Evolutionary conservation across 2,888 invertebrate species (phyloP), one percentile per base, ranked within the genome.

Genomic region (Germaria angustata): DNA sequence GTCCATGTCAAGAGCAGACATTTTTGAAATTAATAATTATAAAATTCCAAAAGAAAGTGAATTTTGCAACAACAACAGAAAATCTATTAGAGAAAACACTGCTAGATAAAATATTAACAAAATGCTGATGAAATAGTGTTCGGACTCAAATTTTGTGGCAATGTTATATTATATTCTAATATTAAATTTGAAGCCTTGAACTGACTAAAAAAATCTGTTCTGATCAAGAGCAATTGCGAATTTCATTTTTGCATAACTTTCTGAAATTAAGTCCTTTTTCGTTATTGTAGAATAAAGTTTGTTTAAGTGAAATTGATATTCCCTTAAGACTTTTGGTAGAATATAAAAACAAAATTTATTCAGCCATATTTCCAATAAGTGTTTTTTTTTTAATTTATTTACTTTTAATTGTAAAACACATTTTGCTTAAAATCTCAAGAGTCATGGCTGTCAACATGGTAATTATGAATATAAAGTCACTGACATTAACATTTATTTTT

Each of bases 371-470:
- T 13, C 20, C n/a, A 59, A 59, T 59, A 59, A 59, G 59, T 39
- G 59, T 9, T 59, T 59, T 9, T 59, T 59, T 59, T 41, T 41
- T 22, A 57, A 59, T 39, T 59, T 59, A 59, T 59, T 41, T 39
- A 24, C 24, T 15, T 59, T 59, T 59, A 39, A 59, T 59, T 59
- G 39, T n/a, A 22, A 59, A 24, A 41, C 39, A 39, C 39, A 22
- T 41, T 59, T 59, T 59, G 39, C 11, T 59, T 59, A 24, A 59
- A 59, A 41, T 39, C 59, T 59, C 15, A 41, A 59, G 34, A 36
- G 59, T 59, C 59, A 59, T 39, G 41, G 59, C 15, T 59, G 59
- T 59, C 59, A 59, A 59, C 59, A 59, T 41, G 59, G 39, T 59
- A 39, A 59, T 59, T 59, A 59, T 41, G 41, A 41, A 22, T 41